phyloP scores from a whole-genome alignment of 92 coral and sea anemone genomes.

The Phenganax stokvisi region DNA sequence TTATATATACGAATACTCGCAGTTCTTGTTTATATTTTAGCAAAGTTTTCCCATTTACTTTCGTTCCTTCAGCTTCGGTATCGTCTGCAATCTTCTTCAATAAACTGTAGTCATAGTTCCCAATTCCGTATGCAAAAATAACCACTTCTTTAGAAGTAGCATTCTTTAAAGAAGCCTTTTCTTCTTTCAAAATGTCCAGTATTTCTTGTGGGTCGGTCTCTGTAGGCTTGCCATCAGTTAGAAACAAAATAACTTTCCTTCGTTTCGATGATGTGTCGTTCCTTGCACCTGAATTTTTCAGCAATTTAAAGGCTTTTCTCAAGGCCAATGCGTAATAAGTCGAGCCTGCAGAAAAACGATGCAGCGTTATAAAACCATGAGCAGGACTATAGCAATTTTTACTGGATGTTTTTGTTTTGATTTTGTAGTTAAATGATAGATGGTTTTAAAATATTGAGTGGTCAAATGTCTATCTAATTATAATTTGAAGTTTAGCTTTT shows the following conservation, averaged over 20 bases:
- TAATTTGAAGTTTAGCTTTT: no score
- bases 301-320: conserved; percentile 56
- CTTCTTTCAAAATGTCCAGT: conserved; percentile 32
- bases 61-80: conserved; percentile 2
- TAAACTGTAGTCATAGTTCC: conserved; percentile 15
- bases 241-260: conserved; percentile 48
- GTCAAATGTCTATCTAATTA: no score
- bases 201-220: not conserved
- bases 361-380: no score
- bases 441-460: no score
- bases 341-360: conserved; percentile 44
- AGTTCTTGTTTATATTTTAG: no score
- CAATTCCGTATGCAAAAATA: conserved; percentile 52
- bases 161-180: not conserved
- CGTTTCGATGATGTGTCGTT: conserved; percentile 22
- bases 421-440: no score
- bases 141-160: conserved; percentile 18
- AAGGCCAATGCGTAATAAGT: conserved; percentile 60
- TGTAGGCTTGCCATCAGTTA: conserved; percentile 62
- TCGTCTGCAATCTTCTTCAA: conserved; percentile 35
- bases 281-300: conserved; percentile 37
- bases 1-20: no score
- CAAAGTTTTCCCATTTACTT: not conserved
- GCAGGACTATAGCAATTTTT: no score
- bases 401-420: no score